Base-by-base conservation (phyloP, 2,888 invertebrate genomes). In the Geophilus truncorum region DNA sequence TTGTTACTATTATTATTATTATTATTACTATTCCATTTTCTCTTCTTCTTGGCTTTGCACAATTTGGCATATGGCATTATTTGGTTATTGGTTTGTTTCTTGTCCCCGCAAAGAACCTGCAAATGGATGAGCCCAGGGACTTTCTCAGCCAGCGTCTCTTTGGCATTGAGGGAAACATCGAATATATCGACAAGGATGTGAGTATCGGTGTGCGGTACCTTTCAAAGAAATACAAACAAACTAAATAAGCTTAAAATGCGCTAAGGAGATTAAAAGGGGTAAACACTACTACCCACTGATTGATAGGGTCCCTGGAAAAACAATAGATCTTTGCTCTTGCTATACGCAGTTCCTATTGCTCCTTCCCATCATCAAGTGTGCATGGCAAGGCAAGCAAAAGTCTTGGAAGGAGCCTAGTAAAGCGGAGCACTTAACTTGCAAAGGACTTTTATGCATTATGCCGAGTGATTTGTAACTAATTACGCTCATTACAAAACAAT, bases 141-240 rank as follows among this genome's bases (percentile, higher is more conserved):
- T 80, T 85, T 84, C 84, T 85, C 80, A 87, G 84, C 80, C 83
- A 84, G 45, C 84, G 84, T 81, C 82, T 84, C 77, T 84, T 84
- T 83, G 84, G 84, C 62, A 83, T 83, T 36, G 84, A 84, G 28
- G 83, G 83, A 83, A 84, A 83, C 83, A 81, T 84, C 81, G 83
- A 84, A 75, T 84, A 83, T 83, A 84, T 84, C 82, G 84, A 84
- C 83, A 83, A 83, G 81, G 84, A 84, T 81, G 83, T 84, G 83
- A 84, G 84, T 84, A 83, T 62, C 28, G 12, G n/a, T 81, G 18
- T 30, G 70, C 7, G 40, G 70, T 70, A 34, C 57, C 21, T 34
- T 28, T 77, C 34, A 51, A 81, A 80, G n/a, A n/a, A n/a, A n/a
- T n/a, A n/a, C n/a, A n/a, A n/a, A n/a, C n/a, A n/a, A n/a, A 51